A percentile compares a stretch with the other conserved stretches of the same genome.
phyloP scores from a whole-genome alignment of 2,888 invertebrate genomes.

The Nemotelus nigrinus region DNA sequence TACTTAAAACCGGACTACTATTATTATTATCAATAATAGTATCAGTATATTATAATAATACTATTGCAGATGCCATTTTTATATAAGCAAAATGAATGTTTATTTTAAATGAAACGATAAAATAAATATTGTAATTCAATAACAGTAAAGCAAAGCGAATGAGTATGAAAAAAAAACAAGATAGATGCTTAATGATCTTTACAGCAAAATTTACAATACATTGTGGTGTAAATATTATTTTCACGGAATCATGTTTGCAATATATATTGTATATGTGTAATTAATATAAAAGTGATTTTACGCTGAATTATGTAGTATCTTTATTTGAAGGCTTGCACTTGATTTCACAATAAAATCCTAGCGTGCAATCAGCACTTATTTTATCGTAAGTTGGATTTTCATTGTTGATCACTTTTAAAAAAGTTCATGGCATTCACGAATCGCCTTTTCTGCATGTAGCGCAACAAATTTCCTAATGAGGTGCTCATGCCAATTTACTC shows the following conservation, averaged over 20 bases:
- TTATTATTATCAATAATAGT: constrained; percentile 20
- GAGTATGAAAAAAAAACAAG: neutral
- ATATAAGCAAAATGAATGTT: constrained; percentile 27
- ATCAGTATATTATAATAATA: constrained; percentile 34
- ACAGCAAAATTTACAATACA: constrained; percentile 39
- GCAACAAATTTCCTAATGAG: no score
- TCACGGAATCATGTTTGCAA: constrained; percentile 53
- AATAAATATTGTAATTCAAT: neutral
- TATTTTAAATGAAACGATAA: constrained; percentile 15
- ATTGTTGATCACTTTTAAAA: no score
- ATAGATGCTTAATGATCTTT: constrained; percentile 28
- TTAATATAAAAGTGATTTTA: constrained; percentile 50
- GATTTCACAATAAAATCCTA: no score
- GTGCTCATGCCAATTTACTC: no score
- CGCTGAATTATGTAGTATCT: neutral
- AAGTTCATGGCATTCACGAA: no score
- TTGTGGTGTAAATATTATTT: constrained; percentile 55
- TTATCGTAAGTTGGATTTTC: no score
- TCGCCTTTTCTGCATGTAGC: no score
- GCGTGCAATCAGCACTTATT: no score
- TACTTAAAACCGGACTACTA: neutral
- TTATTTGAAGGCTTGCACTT: no score
- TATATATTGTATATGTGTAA: constrained; percentile 59
- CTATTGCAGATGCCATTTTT: constrained; percentile 25
- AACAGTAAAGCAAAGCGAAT: neutral